These are phyloP conservation scores for Metopolophium dirhodum DNA, from an alignment of 1,140 invertebrate species.

Conservation along the genomic window DNA sequence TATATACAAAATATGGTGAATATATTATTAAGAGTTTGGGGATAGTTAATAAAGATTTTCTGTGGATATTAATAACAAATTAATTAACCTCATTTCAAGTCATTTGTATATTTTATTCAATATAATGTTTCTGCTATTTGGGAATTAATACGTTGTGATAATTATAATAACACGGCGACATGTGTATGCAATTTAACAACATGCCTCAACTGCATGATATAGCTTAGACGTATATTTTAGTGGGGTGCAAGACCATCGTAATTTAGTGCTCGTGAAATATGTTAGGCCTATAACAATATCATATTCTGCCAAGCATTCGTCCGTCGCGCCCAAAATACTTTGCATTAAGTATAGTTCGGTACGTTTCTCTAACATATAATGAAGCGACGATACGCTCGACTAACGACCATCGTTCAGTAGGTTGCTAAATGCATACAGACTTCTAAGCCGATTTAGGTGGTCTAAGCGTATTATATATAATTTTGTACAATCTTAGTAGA, in stretches of 20 bases:
- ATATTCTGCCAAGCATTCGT: neutral
- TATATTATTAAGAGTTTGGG: neutral
- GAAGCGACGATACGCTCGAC: neutral
- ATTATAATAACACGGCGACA: neutral
- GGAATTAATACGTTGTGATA: neutral
- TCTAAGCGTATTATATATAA: no score
- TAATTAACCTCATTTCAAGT: no score
- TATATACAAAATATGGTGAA: no score
- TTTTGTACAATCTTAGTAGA: no score
- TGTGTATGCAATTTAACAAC: constrained; percentile 8
- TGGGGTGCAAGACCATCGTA: neutral
- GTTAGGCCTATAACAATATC: neutral
- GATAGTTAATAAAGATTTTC: neutral
- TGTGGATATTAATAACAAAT: neutral
- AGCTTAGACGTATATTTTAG: neutral
- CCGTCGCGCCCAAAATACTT: neutral
- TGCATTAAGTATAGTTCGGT: neutral
- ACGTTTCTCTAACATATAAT: neutral
- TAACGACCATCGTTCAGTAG: no score
- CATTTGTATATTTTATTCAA: neutral
- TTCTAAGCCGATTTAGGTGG: no score
- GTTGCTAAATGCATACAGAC: neutral
- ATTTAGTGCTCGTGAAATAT: neutral
- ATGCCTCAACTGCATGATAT: neutral
- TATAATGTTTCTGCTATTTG: neutral